Conservation (phyloP, 2,113 vertebrate species). For the Nothobranchius kuhntae region DNA sequence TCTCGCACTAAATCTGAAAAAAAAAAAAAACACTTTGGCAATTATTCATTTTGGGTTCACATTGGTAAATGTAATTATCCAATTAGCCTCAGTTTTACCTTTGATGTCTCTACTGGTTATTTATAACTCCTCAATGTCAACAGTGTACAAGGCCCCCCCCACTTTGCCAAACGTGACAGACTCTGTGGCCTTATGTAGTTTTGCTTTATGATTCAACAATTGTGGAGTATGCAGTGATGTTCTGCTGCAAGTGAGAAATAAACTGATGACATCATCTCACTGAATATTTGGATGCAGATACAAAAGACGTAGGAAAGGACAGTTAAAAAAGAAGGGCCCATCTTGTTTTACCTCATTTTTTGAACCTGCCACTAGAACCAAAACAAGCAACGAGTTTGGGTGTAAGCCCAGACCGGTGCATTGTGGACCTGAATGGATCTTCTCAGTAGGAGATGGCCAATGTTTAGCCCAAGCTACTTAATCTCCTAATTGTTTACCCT, state of each 20-base stretch:
- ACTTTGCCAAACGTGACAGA: slow-evolving; percentile 22
- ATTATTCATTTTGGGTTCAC: too few relatives aligned
- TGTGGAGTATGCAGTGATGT: slow-evolving; percentile 41
- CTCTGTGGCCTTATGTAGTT: slow-evolving; percentile 22
- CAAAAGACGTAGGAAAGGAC: slow-evolving; percentile 9
- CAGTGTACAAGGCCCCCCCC: too few relatives aligned
- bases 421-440: slow-evolving; percentile 53
- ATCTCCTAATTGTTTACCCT: slow-evolving; percentile 78
- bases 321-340: slow-evolving; percentile 22
- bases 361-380: slow-evolving; percentile 58
- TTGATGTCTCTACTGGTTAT: too few relatives aligned
- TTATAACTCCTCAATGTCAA: too few relatives aligned
- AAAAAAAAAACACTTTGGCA: too few relatives aligned
- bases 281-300: slow-evolving; percentile 32
- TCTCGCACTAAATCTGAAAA: too few relatives aligned
- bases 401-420: slow-evolving; percentile 61
- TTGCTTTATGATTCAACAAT: slow-evolving; percentile 53
- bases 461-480: slow-evolving; percentile 65
- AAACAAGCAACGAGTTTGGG: slow-evolving; percentile 61
- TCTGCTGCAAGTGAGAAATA: slow-evolving; percentile 42
- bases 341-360: slow-evolving; percentile 42
- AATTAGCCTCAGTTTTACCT: too few relatives aligned
- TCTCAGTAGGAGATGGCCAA: slow-evolving; percentile 56
- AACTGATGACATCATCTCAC: slow-evolving; percentile 33
- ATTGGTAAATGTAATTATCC: too few relatives aligned